Evolutionary conservation across 2,888 invertebrate species (phyloP).

Genomic region (Gymnosoma rotundatum): DNA sequence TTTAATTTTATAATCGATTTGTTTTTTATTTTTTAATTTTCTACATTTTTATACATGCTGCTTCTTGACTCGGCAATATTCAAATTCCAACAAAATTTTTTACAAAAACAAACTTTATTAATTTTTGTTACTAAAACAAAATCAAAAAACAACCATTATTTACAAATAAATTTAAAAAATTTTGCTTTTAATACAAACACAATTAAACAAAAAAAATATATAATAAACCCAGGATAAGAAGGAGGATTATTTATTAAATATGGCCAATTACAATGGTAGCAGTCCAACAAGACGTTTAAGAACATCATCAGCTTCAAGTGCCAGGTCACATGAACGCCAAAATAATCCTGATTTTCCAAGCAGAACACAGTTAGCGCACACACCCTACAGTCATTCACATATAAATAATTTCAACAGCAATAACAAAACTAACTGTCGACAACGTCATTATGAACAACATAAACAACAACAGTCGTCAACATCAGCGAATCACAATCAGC

Average conservation of each 20-base stretch:
- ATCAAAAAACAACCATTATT: slow-evolving; percentile 15
- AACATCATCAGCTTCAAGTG: slow-evolving; percentile 71
- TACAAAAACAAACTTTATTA: slow-evolving; percentile 19
- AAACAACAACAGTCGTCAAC: slow-evolving; percentile 39
- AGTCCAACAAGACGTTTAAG: slow-evolving; percentile 68
- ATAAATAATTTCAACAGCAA: slow-evolving; percentile 58
- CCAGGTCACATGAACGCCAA: slow-evolving; percentile 76
- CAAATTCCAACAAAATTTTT: slow-evolving; percentile 21
- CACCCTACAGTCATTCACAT: slow-evolving; percentile 65
- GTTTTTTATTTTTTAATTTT: slow-evolving; percentile 50
- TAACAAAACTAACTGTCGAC: slow-evolving; percentile 47
- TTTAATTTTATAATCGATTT: slow-evolving; percentile 43
- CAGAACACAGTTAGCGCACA: slow-evolving; percentile 55
- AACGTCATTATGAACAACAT: slow-evolving; percentile 70
- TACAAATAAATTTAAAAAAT: slow-evolving; percentile 27
- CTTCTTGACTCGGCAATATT: slow-evolving; percentile 38
- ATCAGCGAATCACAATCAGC: slow-evolving; percentile 50
- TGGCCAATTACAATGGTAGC: slow-evolving; percentile 64
- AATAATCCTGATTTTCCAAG: slow-evolving; percentile 75
- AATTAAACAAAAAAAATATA: slow-evolving; percentile 4
- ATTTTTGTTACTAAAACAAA: slow-evolving; percentile 6
- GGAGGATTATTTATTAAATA: slow-evolving; percentile 71
- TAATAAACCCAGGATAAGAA: slow-evolving; percentile 76
- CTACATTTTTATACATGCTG: slow-evolving; percentile 54
- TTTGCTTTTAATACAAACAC: slow-evolving; percentile 15